Conservation (phyloP, 2,797 vertebrate species). For the Agapornis canus region DNA sequence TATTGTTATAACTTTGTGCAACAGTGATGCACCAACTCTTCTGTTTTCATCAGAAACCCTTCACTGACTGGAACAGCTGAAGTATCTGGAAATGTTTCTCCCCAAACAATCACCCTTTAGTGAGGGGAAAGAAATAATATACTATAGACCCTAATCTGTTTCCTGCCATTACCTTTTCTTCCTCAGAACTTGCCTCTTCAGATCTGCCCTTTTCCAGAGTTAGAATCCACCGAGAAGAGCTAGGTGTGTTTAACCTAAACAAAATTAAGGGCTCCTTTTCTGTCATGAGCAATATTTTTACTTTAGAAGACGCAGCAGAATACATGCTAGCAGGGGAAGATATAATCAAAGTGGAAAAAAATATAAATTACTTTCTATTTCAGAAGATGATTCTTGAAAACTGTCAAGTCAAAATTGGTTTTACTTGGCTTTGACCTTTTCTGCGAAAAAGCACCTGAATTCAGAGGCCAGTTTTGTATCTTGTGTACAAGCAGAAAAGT, state of each 20-base stretch:
- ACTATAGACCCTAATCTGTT: not conserved
- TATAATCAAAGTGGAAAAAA: constrained; percentile 45
- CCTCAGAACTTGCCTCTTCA: not conserved
- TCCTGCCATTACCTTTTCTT: not conserved
- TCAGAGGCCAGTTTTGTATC: not conserved
- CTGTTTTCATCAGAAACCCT: not conserved
- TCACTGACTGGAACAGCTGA: not conserved
- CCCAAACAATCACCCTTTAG: not conserved
- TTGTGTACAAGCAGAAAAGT: not conserved
- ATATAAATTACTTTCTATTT: constrained; percentile 47
- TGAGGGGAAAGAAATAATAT: not conserved
- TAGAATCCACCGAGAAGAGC: not conserved
- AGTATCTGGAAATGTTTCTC: not conserved
- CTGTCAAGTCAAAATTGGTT: constrained; percentile 48
- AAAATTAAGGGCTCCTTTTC: constrained; percentile 6
- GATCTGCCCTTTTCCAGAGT: not conserved
- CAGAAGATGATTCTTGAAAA: not conserved
- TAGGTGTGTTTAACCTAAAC: not conserved
- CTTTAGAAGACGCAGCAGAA: constrained; percentile 26
- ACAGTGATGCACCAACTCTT: not conserved
- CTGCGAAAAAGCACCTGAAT: constrained; percentile 16
- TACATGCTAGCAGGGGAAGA: not conserved
- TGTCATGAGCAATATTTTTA: not conserved
- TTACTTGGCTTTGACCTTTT: constrained; percentile 37
- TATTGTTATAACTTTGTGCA: not conserved